phyloP scores from a whole-genome alignment of 2,797 vertebrate genomes.

The Hyperoplus lanceolatus region DNA sequence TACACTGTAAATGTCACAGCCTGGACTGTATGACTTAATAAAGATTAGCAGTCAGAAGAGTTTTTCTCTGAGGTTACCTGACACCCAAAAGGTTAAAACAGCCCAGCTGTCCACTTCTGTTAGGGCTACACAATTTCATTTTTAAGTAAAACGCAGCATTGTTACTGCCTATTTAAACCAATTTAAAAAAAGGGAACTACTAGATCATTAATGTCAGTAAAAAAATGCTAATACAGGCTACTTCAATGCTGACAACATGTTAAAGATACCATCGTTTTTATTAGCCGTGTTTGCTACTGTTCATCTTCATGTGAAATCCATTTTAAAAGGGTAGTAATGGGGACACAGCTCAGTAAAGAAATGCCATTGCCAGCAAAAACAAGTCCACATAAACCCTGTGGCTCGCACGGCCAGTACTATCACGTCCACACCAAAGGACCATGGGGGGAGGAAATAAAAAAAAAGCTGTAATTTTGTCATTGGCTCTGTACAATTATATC shows the following conservation, averaged over 20 bases:
- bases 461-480: conserved; percentile 57
- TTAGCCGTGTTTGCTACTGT: conserved; percentile 24
- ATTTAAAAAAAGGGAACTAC: conserved; percentile 52
- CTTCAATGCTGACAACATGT: conserved; percentile 25
- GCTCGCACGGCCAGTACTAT: conserved; percentile 48
- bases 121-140: conserved; percentile 30
- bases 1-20: conserved; percentile 62
- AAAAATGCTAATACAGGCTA: conserved; percentile 21
- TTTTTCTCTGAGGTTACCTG: conserved; percentile 41
- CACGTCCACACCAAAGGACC: conserved; percentile 49
- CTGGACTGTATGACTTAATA: conserved; percentile 62
- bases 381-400: conserved; percentile 49
- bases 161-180: conserved; percentile 22
- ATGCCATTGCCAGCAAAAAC: conserved; percentile 66
- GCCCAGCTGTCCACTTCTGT: conserved; percentile 60
- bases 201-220: conserved; percentile 35
- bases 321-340: conserved; percentile 47
- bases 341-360: conserved; percentile 60
- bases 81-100: conserved; percentile 55
- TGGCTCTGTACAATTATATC: conserved; percentile 65
- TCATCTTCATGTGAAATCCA: conserved; percentile 60
- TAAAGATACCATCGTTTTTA: conserved; percentile 44
- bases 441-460: conserved; percentile 15
- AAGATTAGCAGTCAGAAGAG: conserved; percentile 66
- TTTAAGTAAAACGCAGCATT: conserved; percentile 36